A percentile compares a stretch with the other conserved stretches of the same genome.
phyloP scores from a whole-genome alignment of 2,797 vertebrate species.

The Arremon aurantiirostris region DNA sequence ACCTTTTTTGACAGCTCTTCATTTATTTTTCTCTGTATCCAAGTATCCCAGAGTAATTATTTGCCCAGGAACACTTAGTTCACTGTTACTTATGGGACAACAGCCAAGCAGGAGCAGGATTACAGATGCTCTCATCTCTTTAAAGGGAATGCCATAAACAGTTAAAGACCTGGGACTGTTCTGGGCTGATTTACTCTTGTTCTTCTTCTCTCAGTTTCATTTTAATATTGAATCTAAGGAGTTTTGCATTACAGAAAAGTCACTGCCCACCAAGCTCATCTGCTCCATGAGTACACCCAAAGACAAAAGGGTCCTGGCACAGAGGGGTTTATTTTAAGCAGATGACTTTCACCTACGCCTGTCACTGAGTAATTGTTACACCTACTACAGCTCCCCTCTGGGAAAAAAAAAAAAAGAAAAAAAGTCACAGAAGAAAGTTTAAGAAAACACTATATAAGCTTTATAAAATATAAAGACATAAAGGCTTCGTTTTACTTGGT shows the following conservation, averaged over 20 bases:
- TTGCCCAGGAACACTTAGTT: background rate
- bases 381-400: background rate
- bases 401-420: background rate
- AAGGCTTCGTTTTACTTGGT: background rate
- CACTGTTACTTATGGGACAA: background rate
- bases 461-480: background rate
- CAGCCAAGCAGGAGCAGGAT: background rate
- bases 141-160: background rate
- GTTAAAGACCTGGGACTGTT: background rate
- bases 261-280: background rate
- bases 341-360: background rate
- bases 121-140: background rate
- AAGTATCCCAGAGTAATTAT: background rate
- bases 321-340: conserved; percentile 12
- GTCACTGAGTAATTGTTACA: conserved; percentile 5
- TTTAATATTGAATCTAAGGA: background rate
- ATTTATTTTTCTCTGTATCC: background rate
- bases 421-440: conserved; percentile 1
- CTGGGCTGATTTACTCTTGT: background rate
- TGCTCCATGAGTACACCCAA: background rate
- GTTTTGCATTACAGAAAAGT: background rate
- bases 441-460: background rate
- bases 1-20: background rate
- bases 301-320: background rate
- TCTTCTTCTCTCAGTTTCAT: background rate